Conservation (phyloP, 92 coral and sea anemone genomes). For the Palythoa grandis region DNA sequence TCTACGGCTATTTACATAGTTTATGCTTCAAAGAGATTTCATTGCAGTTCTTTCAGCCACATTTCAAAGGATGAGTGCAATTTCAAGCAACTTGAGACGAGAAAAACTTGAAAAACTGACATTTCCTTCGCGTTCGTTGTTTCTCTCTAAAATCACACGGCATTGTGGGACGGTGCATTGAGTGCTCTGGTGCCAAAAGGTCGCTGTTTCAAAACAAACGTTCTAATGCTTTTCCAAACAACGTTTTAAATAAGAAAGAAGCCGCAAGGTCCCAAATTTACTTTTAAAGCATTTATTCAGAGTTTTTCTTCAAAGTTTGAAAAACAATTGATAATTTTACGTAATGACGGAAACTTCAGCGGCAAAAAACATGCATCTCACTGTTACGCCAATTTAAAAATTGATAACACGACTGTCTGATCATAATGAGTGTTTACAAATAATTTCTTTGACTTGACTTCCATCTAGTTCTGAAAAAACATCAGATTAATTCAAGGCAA, state of each 20-base stretch:
- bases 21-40: constrained; percentile 6
- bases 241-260: constrained; percentile 14
- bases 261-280: neutral
- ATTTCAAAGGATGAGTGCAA: neutral
- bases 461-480: neutral
- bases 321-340: neutral
- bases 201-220: constrained; percentile 8
- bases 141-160: neutral
- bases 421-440: neutral
- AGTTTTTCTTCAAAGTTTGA: neutral
- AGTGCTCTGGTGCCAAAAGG: neutral
- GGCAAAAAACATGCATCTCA: neutral
- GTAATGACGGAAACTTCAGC: too few relatives aligned
- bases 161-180: constrained; percentile 17
- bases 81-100: neutral
- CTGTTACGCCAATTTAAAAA: neutral
- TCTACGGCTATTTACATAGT: constrained; percentile 29
- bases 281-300: neutral
- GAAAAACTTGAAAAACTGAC: neutral
- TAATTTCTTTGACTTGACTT: neutral
- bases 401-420: neutral
- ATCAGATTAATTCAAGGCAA: neutral
- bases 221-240: constrained; percentile 15
- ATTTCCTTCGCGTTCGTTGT: neutral
- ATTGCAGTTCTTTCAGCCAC: neutral